Percentiles rank a stretch among this genome's conserved stretches.
phyloP scores from a whole-genome alignment of 2,113 vertebrate genomes.

The Cardinalis cardinalis region DNA sequence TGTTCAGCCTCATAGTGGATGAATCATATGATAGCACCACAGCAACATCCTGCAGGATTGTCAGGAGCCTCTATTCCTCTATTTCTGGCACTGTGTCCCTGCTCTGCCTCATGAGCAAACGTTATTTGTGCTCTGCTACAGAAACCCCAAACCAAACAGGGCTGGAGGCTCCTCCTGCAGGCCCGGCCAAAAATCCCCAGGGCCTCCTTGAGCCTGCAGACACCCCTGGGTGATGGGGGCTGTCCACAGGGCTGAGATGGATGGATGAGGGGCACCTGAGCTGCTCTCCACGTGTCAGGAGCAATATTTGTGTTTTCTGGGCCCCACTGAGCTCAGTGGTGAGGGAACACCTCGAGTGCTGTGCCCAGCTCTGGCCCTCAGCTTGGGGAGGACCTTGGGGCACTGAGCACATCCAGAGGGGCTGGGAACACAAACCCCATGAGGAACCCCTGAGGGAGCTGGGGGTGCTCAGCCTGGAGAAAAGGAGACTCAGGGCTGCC shows the following conservation, averaged over 20 bases:
- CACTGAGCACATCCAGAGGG: no score
- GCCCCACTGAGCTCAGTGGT: neutral
- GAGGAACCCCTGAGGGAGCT: no score
- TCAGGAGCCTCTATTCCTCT: conserved; percentile 72
- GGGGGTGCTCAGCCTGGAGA: no score
- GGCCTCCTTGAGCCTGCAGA: accelerated
- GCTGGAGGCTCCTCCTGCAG: neutral
- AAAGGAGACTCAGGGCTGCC: no score
- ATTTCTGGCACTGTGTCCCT: conserved; percentile 68
- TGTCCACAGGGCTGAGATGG: neutral
- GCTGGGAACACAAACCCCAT: no score
- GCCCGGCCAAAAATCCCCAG: neutral
- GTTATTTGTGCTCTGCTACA: conserved; percentile 43
- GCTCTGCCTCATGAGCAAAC: conserved; percentile 69
- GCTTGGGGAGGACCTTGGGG: no score
- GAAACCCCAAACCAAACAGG: neutral
- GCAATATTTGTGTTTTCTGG: conserved; percentile 27
- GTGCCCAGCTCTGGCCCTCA: no score
- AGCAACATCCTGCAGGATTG: conserved; percentile 72
- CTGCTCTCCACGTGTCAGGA: neutral
- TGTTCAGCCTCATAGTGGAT: conserved; percentile 63
- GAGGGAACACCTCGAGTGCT: neutral
- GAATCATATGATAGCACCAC: conserved; percentile 72
- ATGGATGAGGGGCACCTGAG: neutral
- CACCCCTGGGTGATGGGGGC: neutral